Evolutionary conservation across 2,888 invertebrate genomes (phyloP).

Genomic region (Melanostoma scalare): DNA sequence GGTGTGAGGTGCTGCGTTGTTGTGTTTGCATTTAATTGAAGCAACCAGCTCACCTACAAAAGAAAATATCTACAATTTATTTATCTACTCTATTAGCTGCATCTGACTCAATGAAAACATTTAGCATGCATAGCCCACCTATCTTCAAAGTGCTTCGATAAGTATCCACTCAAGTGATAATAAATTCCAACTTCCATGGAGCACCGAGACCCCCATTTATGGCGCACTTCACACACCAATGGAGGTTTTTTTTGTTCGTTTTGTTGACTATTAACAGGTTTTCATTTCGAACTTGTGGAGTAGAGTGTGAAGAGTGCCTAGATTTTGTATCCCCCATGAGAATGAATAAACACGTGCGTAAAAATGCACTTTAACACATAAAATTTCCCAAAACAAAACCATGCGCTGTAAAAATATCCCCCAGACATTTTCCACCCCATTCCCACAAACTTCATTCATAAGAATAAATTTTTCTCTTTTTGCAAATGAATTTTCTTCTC

Average conservation of each 20-base stretch:
- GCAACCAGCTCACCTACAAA: too few relatives aligned
- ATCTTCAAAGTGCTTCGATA: too few relatives aligned
- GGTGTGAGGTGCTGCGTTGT: too few relatives aligned
- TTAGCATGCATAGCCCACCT: too few relatives aligned
- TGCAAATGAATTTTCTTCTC: neutral
- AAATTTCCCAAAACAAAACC: constrained; percentile 25
- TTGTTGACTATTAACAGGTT: constrained; percentile 3
- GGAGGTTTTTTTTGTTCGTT: too few relatives aligned
- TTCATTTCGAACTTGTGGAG: neutral
- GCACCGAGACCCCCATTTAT: neutral
- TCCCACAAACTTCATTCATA: neutral
- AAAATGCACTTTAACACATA: neutral
- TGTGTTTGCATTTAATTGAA: too few relatives aligned
- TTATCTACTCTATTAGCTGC: too few relatives aligned
- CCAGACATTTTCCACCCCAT: neutral
- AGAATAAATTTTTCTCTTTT: neutral
- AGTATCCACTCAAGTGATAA: neutral
- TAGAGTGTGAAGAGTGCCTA: neutral
- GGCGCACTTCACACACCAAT: constrained; percentile 34
- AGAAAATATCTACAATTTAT: too few relatives aligned
- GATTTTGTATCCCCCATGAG: neutral
- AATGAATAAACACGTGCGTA: constrained; percentile 22
- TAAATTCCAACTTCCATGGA: neutral
- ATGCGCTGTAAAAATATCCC: neutral
- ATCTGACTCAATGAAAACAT: too few relatives aligned